Base-by-base conservation (phyloP, 2,888 invertebrate species). In the Amaurobius ferox region DNA sequence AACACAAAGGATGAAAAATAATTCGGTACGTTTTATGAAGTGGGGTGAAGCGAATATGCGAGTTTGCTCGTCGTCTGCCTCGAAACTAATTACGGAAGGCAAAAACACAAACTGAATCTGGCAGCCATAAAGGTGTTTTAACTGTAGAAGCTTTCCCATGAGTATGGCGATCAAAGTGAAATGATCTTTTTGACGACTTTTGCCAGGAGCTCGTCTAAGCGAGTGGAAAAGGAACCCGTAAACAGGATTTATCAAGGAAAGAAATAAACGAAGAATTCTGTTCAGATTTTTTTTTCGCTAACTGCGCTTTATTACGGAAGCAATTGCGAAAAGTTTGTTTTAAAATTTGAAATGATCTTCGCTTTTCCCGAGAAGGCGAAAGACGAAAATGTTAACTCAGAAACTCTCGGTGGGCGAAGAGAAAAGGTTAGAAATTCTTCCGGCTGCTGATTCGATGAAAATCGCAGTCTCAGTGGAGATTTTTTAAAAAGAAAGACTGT, bases 51-150 rank as follows among this genome's bases (percentile, higher is more conserved):
- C 73, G 80, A 80, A 48, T 73, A 67, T 40, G 67, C 67, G 28
- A 40, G 62, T 19, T 55, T 55, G 30, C 66, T 64, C 44, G 55
- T 67, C 72, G 48, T 74, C 70, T 62, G 74, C 74, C 68, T 55
- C 55, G 68, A 76, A 81, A 81, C 81, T 81, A 81, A 81, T 81
- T 81, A 81, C 70, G 81, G 13, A 72, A 70, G 66, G 77, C 76
- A 77, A 72, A 85, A 85, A 85, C 77, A 85, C 83, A 85, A 85
- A 85, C 83, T 85, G 72, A 77, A 77, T 85, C 83, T 85, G 83
- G 83, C 83, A 85, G 78, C 83, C 77, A 77, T 85, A 85, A 85
- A 85, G 72, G 83, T 77, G 83, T 77, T 72, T 85, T 85, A 85
- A 85, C 83, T 67, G 62, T 39, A 23, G 48, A 71, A 77, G 71